Conservation (phyloP, 2,113 vertebrate genomes). For the Oreochromis aureus region DNA sequence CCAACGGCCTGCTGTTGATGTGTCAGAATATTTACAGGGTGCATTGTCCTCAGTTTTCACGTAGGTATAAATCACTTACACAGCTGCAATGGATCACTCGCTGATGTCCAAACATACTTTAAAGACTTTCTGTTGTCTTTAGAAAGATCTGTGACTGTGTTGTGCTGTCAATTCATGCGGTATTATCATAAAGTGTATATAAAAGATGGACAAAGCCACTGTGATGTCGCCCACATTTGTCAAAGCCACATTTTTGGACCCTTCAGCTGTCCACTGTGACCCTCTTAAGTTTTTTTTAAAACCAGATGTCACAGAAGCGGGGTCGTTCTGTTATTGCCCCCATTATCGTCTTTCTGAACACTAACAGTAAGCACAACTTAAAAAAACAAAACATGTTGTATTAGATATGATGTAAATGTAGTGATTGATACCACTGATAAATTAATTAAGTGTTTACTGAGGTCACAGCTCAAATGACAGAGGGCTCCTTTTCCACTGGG, state of each 20-base stretch:
- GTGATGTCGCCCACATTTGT: background rate
- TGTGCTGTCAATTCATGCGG: background rate
- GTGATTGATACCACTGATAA: background rate
- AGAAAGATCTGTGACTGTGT: background rate
- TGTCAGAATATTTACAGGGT: background rate
- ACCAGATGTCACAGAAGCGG: background rate
- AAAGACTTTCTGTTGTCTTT: background rate
- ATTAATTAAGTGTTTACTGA: background rate
- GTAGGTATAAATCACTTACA: background rate
- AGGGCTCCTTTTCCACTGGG: background rate
- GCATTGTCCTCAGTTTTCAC: background rate
- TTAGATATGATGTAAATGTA: background rate
- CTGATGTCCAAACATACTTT: background rate
- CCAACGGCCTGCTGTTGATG: background rate
- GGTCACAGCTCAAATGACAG: background rate
- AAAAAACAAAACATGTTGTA: background rate
- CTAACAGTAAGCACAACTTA: background rate
- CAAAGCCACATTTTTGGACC: background rate
- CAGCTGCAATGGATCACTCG: background rate
- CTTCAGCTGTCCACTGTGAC: background rate
- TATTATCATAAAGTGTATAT: background rate
- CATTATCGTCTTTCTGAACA: accelerated
- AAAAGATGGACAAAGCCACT: background rate
- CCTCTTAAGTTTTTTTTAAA: background rate
- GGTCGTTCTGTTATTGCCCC: background rate